Evolutionary conservation across 2,888 invertebrate species (phyloP), one percentile per base, ranked within the genome.

Genomic region (Teinopalpus imperialis): DNA sequence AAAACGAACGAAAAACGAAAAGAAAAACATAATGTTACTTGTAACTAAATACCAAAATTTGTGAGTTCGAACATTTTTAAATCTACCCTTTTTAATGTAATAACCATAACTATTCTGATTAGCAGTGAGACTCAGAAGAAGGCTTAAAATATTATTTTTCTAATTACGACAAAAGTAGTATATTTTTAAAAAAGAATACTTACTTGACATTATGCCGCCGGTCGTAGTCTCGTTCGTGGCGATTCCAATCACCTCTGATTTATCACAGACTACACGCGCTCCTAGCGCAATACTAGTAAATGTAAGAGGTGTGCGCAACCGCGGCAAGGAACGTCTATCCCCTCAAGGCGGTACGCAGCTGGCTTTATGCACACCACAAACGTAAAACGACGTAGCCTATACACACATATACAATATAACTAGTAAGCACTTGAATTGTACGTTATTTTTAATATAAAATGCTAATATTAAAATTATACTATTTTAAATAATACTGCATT

Each of bases 191-290:
- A 10, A 2, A 8, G 36, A 14, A 37, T 43, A 59, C 87, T 86
- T 66, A 87, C 87, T 87, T 86, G 87, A 86, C 87, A 87, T 87
- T 78, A 64, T 87, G 74, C 59, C 57, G 81, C 80, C 81, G 81
- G 81, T 73, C 81, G 76, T 81, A 76, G 74, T 72, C 71, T 76
- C 49, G 69, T 76, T 66, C 67, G 60, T 75, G 83, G 81, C 82
- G 80, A 81, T 76, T 68, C 78, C 69, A 79, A 78, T 74, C 81
- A 83, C 85, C 74, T 78, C 62, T 68, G 59, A 35, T 53, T 51
- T 71, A 70, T 66, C 79, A 82, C 82, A 66, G 75, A 79, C 81
- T 70, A 81, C 83, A 77, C 81, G 71, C 85, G 79, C 78, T 75
- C 70, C 67, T 63, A 81, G 81, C 79, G 80, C 81, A 74, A 61